Percentiles rank a stretch among this genome's conserved stretches.
phyloP scores from a whole-genome alignment of 1,140 invertebrate genomes.

The Triops cancriformis region DNA sequence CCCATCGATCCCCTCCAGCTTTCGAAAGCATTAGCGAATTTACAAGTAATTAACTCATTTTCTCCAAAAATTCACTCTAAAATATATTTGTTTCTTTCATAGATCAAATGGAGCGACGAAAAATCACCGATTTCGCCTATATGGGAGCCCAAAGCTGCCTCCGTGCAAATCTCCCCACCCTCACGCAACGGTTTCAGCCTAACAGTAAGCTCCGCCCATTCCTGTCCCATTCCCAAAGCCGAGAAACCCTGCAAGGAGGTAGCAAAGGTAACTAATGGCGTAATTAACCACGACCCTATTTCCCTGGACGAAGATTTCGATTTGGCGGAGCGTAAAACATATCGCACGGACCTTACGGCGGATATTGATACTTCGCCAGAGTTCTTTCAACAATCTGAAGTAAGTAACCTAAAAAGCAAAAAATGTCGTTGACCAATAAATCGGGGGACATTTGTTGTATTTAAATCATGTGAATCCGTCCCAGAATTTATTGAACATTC shows the following conservation, averaged over 20 bases:
- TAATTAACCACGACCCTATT: too few relatives aligned
- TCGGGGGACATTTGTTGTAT: too few relatives aligned
- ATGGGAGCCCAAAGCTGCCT: neutral
- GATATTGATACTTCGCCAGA: neutral
- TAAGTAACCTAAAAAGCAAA: neutral
- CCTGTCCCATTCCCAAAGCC: neutral
- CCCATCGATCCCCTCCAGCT: slow-evolving; percentile 43
- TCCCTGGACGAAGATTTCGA: neutral
- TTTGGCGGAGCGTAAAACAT: neutral
- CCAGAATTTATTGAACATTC: too few relatives aligned
- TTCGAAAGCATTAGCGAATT: slow-evolving; percentile 43
- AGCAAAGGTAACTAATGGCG: too few relatives aligned
- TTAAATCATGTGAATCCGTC: too few relatives aligned
- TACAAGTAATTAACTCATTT: slow-evolving; percentile 37
- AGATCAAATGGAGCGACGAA: neutral
- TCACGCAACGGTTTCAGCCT: neutral
- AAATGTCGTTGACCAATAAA: too few relatives aligned
- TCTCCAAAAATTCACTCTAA: neutral
- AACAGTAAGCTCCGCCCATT: neutral
- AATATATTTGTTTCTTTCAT: neutral
- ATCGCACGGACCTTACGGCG: neutral
- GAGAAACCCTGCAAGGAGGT: neutral
- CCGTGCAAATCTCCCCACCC: neutral
- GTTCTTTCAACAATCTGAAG: neutral
- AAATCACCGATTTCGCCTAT: neutral